Conservation (phyloP, 2,888 invertebrate genomes). For the Eristalis intricaria region DNA sequence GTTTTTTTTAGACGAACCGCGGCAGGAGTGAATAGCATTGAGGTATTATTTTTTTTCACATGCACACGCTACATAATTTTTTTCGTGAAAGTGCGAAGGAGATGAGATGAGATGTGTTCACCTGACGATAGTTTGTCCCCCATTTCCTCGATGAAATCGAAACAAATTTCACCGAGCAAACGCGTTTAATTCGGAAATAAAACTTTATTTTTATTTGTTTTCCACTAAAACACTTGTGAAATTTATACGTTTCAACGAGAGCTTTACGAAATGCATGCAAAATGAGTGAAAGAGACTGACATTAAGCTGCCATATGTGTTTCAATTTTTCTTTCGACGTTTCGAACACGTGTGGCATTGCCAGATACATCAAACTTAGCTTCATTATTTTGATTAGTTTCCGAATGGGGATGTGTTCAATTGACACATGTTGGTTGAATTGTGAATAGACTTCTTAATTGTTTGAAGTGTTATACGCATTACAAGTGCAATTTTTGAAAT, state of each 20-base stretch:
- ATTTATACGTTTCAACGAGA: slow-evolving; percentile 11
- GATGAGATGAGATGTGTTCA: slow-evolving; percentile 27
- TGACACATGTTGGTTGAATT: slow-evolving; percentile 14
- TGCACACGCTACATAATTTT: neutral
- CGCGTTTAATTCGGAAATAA: neutral
- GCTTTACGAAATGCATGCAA: slow-evolving; percentile 10
- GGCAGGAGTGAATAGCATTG: slow-evolving; percentile 12
- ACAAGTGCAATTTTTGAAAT: neutral
- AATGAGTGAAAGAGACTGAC: slow-evolving; percentile 41
- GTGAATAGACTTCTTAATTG: too few species aligned
- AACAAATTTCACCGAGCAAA: neutral
- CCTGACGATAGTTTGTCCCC: slow-evolving; percentile 60
- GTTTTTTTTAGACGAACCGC: slow-evolving; percentile 30
- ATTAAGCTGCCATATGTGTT: neutral
- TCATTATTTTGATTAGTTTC: neutral
- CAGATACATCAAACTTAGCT: slow-evolving; percentile 5
- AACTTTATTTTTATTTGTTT: slow-evolving; percentile 3
- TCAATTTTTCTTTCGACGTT: slow-evolving; percentile 37
- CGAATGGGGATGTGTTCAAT: slow-evolving; percentile 42
- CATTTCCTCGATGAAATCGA: slow-evolving; percentile 30
- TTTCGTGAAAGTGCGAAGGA: neutral
- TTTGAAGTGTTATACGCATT: neutral
- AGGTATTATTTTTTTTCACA: neutral
- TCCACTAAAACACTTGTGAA: neutral
- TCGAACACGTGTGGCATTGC: slow-evolving; percentile 27